Conservation (phyloP, 1,140 invertebrate species). For the Geopemphigus sp. region DNA sequence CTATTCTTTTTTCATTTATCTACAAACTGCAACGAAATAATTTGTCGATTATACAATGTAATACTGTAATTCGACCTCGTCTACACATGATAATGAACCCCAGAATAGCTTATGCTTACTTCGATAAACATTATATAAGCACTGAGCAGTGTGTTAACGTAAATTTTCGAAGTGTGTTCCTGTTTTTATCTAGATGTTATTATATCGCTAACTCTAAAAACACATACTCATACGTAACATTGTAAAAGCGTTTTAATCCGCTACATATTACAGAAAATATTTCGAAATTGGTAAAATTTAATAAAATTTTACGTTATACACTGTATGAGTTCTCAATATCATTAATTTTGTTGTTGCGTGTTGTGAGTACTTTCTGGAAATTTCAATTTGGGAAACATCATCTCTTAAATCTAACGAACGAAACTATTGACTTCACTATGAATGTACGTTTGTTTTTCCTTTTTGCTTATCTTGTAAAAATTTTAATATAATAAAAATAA, state of each 20-base stretch:
- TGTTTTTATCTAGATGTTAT: neutral
- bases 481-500: too few relatives aligned
- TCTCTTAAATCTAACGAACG: too few relatives aligned
- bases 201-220: neutral
- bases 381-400: too few relatives aligned
- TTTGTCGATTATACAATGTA: neutral
- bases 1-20: constrained; percentile 8
- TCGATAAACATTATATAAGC: constrained; percentile 23
- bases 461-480: too few relatives aligned
- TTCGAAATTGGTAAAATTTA: too few relatives aligned
- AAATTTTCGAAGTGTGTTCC: neutral
- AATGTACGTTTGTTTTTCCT: too few relatives aligned
- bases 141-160: neutral
- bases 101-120: neutral
- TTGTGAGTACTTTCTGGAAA: too few relatives aligned
- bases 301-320: too few relatives aligned
- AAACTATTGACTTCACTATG: too few relatives aligned
- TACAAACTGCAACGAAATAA: neutral
- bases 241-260: neutral
- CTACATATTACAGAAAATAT: too few relatives aligned
- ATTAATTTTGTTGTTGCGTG: too few relatives aligned
- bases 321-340: too few relatives aligned
- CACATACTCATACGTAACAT: neutral
- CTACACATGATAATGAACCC: constrained; percentile 9
- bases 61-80: constrained; percentile 7